These are phyloP conservation scores for Gymnothorax javanicus DNA, from an alignment of 2,797 vertebrate species.

Conservation along the genomic window DNA sequence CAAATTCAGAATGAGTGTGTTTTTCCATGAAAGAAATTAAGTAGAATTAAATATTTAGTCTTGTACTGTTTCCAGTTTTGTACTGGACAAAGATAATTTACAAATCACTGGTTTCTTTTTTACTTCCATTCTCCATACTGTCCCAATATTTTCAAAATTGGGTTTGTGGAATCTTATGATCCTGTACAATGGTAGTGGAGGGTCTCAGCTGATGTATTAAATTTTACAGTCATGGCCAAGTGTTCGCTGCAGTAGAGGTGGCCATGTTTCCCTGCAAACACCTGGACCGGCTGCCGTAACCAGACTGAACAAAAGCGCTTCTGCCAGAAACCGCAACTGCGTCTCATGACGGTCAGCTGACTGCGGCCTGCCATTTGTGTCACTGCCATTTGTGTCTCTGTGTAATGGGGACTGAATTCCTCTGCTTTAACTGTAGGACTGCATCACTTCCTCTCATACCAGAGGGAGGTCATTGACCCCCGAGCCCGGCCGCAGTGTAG, in stretches of 20 bases:
- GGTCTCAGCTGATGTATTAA: constrained; percentile 40
- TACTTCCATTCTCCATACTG: too few relatives aligned
- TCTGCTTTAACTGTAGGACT: constrained; percentile 43
- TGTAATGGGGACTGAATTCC: constrained; percentile 41
- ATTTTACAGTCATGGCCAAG: constrained; percentile 43
- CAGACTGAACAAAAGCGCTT: constrained; percentile 56
- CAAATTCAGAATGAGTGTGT: too few relatives aligned
- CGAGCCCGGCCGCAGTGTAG: constrained; percentile 40
- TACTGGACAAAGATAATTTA: too few relatives aligned
- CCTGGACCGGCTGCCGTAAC: constrained; percentile 38
- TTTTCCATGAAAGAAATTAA: too few relatives aligned
- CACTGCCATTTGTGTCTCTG: constrained; percentile 21
- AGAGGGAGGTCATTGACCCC: constrained; percentile 53
- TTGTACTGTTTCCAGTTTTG: too few relatives aligned
- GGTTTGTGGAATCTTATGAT: background rate
- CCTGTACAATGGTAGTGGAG: constrained; percentile 10
- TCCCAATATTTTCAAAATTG: too few relatives aligned
- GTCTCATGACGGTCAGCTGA: constrained; percentile 67
- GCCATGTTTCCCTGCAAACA: constrained; percentile 28
- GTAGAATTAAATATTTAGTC: too few relatives aligned
- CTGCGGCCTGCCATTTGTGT: constrained; percentile 37
- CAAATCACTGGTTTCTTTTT: too few relatives aligned
- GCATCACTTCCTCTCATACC: constrained; percentile 43
- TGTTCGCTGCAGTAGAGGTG: constrained; percentile 8
- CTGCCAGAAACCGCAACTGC: constrained; percentile 54